Base-by-base conservation (phyloP, 1,140 invertebrate species). In the Scylla paramamosain region DNA sequence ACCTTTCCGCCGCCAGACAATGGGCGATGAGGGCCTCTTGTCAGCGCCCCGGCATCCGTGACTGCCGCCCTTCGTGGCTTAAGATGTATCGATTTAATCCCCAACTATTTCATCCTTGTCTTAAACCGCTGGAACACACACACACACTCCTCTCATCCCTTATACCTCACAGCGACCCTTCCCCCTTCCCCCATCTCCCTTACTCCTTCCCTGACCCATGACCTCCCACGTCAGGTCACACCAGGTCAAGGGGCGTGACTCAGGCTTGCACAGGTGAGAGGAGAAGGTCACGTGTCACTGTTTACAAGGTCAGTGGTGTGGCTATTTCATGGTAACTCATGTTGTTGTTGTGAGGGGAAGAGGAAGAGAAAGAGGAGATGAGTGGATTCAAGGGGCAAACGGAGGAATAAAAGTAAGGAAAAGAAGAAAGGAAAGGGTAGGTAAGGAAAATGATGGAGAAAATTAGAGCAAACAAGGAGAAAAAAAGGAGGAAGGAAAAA, bases 201-300 rank as follows among this genome's bases (percentile, higher is more conserved):
- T 10, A 39, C 32, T 84, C 20, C 16, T 39, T 82, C 6, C 10
- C 82, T 20, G 25, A 25, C 32, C 31, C 82, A 31, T 93, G 82
- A 93, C 92, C 92, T 93, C 83, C 46, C 83, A 93, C 82, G 82
- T 93, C 82, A 48, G 46, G 82, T 48, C 77, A 84, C 12, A 0
- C 7, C 16, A 48, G 82, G 32, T 52, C 39, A 77, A 32, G 52
- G 29, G 90, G 52, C 29, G 90, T 77, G 90, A 14, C 90, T 8
- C 10, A 28, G 90, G 90, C 87, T 91, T 77, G 90, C 90, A 32
- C 28, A 91, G 90, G 90, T 39, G 90, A 91, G 90, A n/a, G 14
- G 4, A 4, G 90, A 29, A 91, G 90, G 29, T 31, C 48, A 32
- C 52, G 28, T 31, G 46, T 28, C 20, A 20, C 12, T 7, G 20